Evolutionary conservation across 2,797 vertebrate genomes (phyloP), one percentile per base, ranked within the genome.

Genomic region (Eulemur rubriventer): DNA sequence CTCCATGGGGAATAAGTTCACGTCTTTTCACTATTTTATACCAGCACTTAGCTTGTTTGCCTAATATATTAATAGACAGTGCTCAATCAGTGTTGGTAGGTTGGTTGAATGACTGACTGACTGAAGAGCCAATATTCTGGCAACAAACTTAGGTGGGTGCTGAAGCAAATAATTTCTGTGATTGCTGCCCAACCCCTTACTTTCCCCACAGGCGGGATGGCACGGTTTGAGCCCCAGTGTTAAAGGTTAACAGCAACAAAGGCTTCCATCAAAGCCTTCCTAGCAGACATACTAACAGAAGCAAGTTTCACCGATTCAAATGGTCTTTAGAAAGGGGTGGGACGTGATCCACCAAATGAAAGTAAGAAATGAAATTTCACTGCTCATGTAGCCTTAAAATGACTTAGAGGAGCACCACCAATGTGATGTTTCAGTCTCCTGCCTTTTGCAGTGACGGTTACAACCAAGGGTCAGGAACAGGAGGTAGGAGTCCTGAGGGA

Each of bases 191-290:
- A 41, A 67, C 3, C 33, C 57, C 30, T 67, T 43, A 38, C n/a
- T 67, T 73, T 85, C 30, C 41, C 76, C 24, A 4, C 18, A 30
- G 26, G 41, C 59, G n/a, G 24, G 46, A 59, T 35, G 48, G 22
- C 5, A 35, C 11, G 63, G 16, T 4, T 65, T 10, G 14, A 43
- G 17, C 7, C 16, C 20, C 10, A 6, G 0, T 12, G 2, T 76
- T 63, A 76, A 95, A 89, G 10, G 35, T 89, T 50, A 57, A 43
- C 11, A 83, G 55, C 52, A 52, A 76, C 11, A 13, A 75, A 46
- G 12, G 1, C 41, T 38, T 91, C 30, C 61, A 43, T 87, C 38
- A 52, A 75, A 59, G 4, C 28, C 69, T 50, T 24, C 59, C 22
- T 72, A 72, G 50, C 20, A 48, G 33, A 41, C 8, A 57, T 3